phyloP scores from a whole-genome alignment of 2,888 invertebrate genomes.

The Lordiphosa fenestrarum region DNA sequence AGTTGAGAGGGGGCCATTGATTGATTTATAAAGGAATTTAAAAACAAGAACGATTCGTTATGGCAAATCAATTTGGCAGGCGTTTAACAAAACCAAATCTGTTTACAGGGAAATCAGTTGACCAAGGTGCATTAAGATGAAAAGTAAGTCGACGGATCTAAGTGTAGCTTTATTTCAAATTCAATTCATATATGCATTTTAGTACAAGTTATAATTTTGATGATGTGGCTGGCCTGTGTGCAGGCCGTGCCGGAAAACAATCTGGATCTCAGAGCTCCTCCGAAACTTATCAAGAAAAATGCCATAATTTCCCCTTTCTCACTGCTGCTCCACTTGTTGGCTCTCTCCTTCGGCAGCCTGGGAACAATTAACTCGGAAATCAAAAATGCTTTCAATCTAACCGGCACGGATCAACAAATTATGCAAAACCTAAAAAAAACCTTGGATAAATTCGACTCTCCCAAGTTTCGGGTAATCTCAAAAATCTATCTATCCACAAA shows the following conservation, averaged over 20 bases:
- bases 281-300: neutral
- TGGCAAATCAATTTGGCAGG: conserved; percentile 2
- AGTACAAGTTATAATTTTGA: no score
- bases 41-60: no score
- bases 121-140: neutral
- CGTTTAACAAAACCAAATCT: neutral
- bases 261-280: neutral
- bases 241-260: neutral
- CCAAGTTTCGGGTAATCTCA: no score
- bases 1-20: no score
- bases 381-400: no score
- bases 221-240: neutral
- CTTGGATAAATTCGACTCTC: no score
- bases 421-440: no score
- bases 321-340: neutral
- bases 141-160: neutral
- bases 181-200: neutral
- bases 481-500: no score
- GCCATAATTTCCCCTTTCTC: neutral
- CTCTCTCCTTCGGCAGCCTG: neutral
- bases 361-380: neutral
- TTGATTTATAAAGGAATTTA: no score
- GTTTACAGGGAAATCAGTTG: no score
- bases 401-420: no score
- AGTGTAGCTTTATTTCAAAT: neutral